These are phyloP conservation scores for Glomeris maerens DNA, from an alignment of 1,140 invertebrate species.

Conservation along the genomic window DNA sequence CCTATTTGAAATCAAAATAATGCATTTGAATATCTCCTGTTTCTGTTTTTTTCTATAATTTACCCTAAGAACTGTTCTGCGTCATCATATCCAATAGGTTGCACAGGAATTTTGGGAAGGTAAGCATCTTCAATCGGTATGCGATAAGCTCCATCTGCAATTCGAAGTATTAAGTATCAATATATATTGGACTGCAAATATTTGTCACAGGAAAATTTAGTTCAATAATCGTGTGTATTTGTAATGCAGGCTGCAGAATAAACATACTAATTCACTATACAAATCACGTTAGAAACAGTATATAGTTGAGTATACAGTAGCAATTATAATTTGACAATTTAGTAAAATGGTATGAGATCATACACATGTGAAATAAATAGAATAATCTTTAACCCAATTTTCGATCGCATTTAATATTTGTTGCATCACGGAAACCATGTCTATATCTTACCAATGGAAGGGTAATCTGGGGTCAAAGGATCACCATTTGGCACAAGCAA, in stretches of 20 bases:
- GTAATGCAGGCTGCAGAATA: too few relatives aligned
- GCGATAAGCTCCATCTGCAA: slow-evolving; percentile 15
- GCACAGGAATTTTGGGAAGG: slow-evolving; percentile 19
- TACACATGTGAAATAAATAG: neutral
- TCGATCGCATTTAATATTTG: too few relatives aligned
- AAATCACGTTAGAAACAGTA: too few relatives aligned
- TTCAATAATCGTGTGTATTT: too few relatives aligned
- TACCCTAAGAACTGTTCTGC: slow-evolving; percentile 14
- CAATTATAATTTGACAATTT: too few relatives aligned
- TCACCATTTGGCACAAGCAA: slow-evolving; percentile 7
- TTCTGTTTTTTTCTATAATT: neutral
- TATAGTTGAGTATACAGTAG: too few relatives aligned
- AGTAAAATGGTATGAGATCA: neutral
- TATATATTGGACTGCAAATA: too few relatives aligned
- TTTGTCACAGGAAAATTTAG: too few relatives aligned
- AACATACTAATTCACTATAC: too few relatives aligned
- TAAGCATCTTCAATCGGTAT: slow-evolving; percentile 16
- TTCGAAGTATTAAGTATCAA: too few relatives aligned
- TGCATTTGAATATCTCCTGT: neutral
- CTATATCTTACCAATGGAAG: slow-evolving; percentile 13
- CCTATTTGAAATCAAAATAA: slow-evolving; percentile 7
- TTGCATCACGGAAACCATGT: neutral
- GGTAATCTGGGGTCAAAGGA: slow-evolving; percentile 15
- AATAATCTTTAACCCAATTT: too few relatives aligned
- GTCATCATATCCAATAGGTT: slow-evolving; percentile 22